Percentiles rank a stretch among this genome's conserved stretches.
These are phyloP conservation scores for Anableps anableps DNA, from an alignment of 2,797 vertebrate species.

Conservation along the genomic window DNA sequence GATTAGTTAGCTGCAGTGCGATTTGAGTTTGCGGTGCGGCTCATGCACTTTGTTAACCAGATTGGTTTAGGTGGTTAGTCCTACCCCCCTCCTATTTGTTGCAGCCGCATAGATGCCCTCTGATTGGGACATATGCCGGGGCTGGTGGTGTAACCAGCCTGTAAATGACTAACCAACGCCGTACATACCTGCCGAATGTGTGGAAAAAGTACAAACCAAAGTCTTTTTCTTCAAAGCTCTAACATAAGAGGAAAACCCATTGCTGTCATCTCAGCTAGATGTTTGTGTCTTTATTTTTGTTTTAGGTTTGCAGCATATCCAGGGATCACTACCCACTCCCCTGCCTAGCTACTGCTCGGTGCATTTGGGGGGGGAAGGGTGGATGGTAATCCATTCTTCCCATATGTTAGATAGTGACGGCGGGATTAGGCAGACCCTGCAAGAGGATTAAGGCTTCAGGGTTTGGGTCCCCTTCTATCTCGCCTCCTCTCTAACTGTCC, in stretches of 20 bases:
- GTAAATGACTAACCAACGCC: slow-evolving; percentile 23
- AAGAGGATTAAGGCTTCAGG: slow-evolving; percentile 73
- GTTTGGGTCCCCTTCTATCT: slow-evolving; percentile 57
- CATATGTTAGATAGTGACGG: slow-evolving; percentile 70
- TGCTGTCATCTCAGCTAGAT: neutral
- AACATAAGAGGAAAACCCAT: neutral
- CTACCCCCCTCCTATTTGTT: neutral
- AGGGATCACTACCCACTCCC: slow-evolving; percentile 44
- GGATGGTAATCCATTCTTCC: slow-evolving; percentile 76
- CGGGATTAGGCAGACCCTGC: slow-evolving; percentile 77
- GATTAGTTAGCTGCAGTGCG: slow-evolving; percentile 53
- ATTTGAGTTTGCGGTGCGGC: slow-evolving; percentile 38
- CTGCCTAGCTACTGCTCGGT: slow-evolving; percentile 33
- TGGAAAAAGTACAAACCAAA: neutral
- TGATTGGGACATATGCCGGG: slow-evolving; percentile 39
- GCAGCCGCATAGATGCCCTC: slow-evolving; percentile 14
- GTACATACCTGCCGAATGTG: slow-evolving; percentile 20
- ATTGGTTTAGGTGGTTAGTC: slow-evolving; percentile 16
- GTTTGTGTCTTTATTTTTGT: slow-evolving; percentile 18
- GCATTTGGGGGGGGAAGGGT: slow-evolving; percentile 52
- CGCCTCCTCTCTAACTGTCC: slow-evolving; percentile 52
- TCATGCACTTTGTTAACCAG: slow-evolving; percentile 14
- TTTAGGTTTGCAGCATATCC: slow-evolving; percentile 29
- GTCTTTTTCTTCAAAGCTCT: neutral
- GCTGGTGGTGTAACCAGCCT: slow-evolving; percentile 18